Conservation (phyloP, 2,113 vertebrate species). For the human (Homo sapiens) region GRCh38 chr16:26719001-26719500, state of each 20-base stretch:
- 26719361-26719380: too few species aligned
- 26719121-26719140: background rate
- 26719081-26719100: background rate
- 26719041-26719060: background rate
- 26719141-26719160: background rate
- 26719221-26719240: too few species aligned
- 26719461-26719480: background rate
- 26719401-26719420: background rate
- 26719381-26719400: background rate
- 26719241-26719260: too few species aligned
- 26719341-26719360: too few species aligned
- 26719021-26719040: background rate
- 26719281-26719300: too few species aligned
- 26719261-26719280: too few species aligned
- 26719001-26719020: background rate
- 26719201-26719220: background rate
- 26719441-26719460: background rate
- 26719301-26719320: too few species aligned
- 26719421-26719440: background rate
- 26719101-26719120: background rate
- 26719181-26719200: too few species aligned
- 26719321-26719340: too few species aligned
- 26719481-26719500: background rate
- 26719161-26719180: background rate
- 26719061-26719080: background rate